Evolutionary conservation across 2,113 vertebrate genomes (phyloP), one percentile per base, ranked within the genome.

Genomic region (Ciconia stormi): DNA sequence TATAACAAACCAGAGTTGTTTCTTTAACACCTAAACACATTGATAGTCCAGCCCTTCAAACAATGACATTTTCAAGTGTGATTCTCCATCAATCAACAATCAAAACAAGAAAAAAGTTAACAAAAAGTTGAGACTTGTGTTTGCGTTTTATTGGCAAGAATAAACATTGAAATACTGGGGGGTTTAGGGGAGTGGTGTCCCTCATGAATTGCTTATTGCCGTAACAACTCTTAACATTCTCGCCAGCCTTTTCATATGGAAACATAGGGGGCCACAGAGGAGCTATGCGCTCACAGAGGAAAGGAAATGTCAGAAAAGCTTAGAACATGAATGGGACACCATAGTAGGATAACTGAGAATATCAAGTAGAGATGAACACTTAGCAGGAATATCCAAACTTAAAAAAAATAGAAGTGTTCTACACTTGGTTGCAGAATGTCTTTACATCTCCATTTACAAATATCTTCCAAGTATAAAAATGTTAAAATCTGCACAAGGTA

Each of bases 1-100:
- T 93, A 78, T 93, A 95, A 95, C 77, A 94, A 87, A 79, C 9
- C 55, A 55, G 40, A 81, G 56, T 23, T 74, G 79, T 34, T 79
- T 65, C 71, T 42, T 86, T 59, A 89, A 87, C 67, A 82, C 65
- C 71, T 66, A 82, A 82, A 90, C 25, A 83, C 38, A 55, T 4
- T 25, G 44, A 53, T 42, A 93, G 46, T 13, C 34, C 47, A 82
- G 18, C 22, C 11, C 77, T 78, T 29, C 70, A 85, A 80, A 72
- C 36, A 84, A 78, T 10, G 25, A 73, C 65, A 77, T 74, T 72
- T 89, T 59, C 27, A 87, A 61, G 12, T 34, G 17, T 38, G 40
- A 65, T 32, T 61, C 36, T 74, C 69, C 40, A 52, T 29, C 44
- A 63, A 6, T 13, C 76, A 87, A 81, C 22, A 73, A 46, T 36